Percentiles rank a stretch among this genome's conserved stretches.
These are phyloP conservation scores for Heterotilapia buettikoferi DNA, from an alignment of 2,113 vertebrate genomes.

Conservation along the genomic window DNA sequence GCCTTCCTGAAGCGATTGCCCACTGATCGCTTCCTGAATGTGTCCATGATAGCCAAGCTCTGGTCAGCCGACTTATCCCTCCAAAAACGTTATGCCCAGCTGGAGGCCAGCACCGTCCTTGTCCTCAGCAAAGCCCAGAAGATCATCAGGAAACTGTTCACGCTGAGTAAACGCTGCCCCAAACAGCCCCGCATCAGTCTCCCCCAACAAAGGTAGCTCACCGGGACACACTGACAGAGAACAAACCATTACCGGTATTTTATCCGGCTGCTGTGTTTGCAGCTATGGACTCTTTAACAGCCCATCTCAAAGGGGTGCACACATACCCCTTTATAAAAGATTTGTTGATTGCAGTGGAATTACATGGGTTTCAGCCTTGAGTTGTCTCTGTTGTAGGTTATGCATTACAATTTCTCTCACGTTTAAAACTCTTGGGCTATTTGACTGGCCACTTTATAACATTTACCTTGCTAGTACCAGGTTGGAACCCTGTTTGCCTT, in stretches of 20 bases:
- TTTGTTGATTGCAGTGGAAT: background rate
- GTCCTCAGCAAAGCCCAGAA: constrained; percentile 84
- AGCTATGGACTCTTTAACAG: background rate
- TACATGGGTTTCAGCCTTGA: background rate
- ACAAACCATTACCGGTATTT: background rate
- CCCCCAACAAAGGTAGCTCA: constrained; percentile 84
- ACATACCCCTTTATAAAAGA: background rate
- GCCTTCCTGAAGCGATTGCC: constrained; percentile 85
- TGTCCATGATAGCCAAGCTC: constrained; percentile 83
- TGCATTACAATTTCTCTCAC: background rate
- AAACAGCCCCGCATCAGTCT: constrained; percentile 87
- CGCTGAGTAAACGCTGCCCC: constrained; percentile 91
- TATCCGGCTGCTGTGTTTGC: background rate
- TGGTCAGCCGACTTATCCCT: constrained; percentile 82
- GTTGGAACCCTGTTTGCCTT: background rate
- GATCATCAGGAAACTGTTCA: constrained; percentile 88
- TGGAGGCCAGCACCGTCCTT: constrained; percentile 79
- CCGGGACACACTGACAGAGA: background rate
- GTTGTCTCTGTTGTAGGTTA: background rate
- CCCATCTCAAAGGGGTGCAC: background rate
- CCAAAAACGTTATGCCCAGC: constrained; percentile 85
- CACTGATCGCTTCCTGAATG: constrained; percentile 84
- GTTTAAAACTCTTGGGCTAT: background rate
- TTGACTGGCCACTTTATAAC: background rate
- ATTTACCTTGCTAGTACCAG: background rate